phyloP scores from a whole-genome alignment of 2,888 invertebrate genomes.

The Acleris holmiana region DNA sequence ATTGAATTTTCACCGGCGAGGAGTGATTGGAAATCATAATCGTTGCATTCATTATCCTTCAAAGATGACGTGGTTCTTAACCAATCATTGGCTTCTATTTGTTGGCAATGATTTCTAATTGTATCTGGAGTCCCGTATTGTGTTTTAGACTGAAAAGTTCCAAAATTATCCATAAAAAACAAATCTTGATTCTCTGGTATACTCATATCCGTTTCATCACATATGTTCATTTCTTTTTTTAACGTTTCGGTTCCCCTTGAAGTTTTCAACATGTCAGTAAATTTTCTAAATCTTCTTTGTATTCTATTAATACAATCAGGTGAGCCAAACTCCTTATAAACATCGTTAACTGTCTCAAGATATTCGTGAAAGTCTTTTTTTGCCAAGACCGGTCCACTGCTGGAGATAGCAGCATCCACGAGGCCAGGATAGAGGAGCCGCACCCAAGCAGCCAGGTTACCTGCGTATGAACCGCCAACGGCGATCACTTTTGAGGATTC shows the following conservation, averaged over 20 bases:
- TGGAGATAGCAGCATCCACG: slow-evolving; percentile 69
- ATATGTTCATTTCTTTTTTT: slow-evolving; percentile 68
- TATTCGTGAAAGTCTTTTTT: slow-evolving; percentile 73
- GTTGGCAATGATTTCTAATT: slow-evolving; percentile 59
- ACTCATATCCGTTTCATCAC: slow-evolving; percentile 60
- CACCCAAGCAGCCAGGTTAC: slow-evolving; percentile 76
- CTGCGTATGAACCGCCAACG: slow-evolving; percentile 73
- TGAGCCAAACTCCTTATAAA: slow-evolving; percentile 65
- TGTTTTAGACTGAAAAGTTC: slow-evolving; percentile 57
- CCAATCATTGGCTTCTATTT: slow-evolving; percentile 23
- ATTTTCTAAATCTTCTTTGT: slow-evolving; percentile 55
- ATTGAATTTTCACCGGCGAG: slow-evolving; percentile 51
- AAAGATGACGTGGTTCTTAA: slow-evolving; percentile 48
- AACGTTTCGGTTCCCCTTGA: slow-evolving; percentile 57
- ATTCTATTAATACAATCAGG: slow-evolving; percentile 59
- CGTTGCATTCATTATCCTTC: slow-evolving; percentile 55
- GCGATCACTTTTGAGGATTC: slow-evolving; percentile 66
- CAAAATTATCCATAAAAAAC: slow-evolving; percentile 62
- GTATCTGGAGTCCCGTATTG: slow-evolving; percentile 61
- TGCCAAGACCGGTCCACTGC: slow-evolving; percentile 73
- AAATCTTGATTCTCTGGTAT: slow-evolving; percentile 61
- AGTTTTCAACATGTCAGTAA: slow-evolving; percentile 57
- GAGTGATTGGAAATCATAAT: slow-evolving; percentile 62
- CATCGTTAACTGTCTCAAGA: slow-evolving; percentile 66
- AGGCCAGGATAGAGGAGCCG: slow-evolving; percentile 66